Evolutionary conservation across 2,797 vertebrate species (phyloP).

Genomic region (Numenius phaeopus): DNA sequence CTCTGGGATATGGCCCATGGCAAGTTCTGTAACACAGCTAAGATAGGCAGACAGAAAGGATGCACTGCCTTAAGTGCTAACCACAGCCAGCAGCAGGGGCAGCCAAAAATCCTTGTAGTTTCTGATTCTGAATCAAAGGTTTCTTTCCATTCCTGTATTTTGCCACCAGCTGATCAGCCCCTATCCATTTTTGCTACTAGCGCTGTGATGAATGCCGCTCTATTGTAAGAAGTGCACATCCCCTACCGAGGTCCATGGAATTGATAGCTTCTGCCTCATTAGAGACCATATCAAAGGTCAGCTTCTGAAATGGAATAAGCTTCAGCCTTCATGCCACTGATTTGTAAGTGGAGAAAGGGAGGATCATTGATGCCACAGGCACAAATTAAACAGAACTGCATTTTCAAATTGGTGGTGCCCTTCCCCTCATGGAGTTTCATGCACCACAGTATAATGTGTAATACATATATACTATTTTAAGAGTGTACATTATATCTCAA

Average conservation of each 20-base stretch:
- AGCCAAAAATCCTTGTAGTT: not conserved
- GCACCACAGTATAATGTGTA: not conserved
- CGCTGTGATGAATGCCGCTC: not conserved
- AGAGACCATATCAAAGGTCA: constrained; percentile 10
- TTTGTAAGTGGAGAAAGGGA: not conserved
- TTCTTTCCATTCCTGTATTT: not conserved
- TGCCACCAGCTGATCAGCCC: constrained; percentile 25
- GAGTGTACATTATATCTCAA: not conserved
- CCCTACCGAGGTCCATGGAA: not conserved
- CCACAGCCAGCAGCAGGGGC: constrained; percentile 24
- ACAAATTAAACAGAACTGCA: not conserved
- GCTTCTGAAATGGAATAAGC: not conserved
- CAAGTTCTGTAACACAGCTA: not conserved
- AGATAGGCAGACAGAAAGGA: not conserved
- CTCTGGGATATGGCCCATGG: not conserved
- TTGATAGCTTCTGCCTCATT: constrained; percentile 25
- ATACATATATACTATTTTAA: not conserved
- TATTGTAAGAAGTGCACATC: not conserved
- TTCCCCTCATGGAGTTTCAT: not conserved
- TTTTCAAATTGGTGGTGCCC: not conserved
- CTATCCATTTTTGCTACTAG: not conserved
- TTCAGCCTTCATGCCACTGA: not conserved
- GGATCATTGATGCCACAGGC: not conserved
- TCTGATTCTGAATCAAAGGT: constrained; percentile 17
- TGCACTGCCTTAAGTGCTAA: not conserved